Evolutionary conservation across 2,888 invertebrate species (phyloP).

Genomic region (Ceraclea dissimilis): DNA sequence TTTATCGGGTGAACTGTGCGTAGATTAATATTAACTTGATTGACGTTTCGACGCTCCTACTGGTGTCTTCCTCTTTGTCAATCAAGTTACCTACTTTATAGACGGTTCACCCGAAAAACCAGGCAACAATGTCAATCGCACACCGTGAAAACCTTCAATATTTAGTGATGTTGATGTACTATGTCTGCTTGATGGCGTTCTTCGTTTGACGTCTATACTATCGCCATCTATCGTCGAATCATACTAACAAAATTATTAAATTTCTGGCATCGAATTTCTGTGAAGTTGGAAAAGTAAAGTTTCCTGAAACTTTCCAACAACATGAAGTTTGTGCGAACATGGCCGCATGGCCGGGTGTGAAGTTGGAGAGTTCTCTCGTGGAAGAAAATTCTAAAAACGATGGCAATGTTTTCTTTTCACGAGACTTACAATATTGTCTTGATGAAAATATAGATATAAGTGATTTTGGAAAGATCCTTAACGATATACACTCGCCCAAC

Average conservation of each 20-base stretch:
- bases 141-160: no score
- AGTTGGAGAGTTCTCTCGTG: slow-evolving; percentile 27
- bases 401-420: slow-evolving; percentile 41
- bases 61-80: no score
- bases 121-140: no score
- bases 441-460: slow-evolving; percentile 40
- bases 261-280: background rate
- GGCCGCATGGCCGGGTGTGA: slow-evolving; percentile 42
- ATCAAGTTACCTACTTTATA: no score
- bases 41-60: no score
- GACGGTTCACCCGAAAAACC: no score
- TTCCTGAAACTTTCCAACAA: background rate
- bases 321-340: slow-evolving; percentile 33
- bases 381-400: background rate
- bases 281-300: background rate
- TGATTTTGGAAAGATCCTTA: slow-evolving; percentile 43
- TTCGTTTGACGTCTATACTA: background rate
- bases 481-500: slow-evolving; percentile 36
- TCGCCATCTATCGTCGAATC: background rate
- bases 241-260: background rate
- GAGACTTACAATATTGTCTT: slow-evolving; percentile 47
- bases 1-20: no score
- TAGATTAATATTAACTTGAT: no score
- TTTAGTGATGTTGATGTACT: no score
- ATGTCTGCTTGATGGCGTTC: no score